Conservation (phyloP, 2,797 vertebrate species). For the Threskiornis aethiopicus region DNA sequence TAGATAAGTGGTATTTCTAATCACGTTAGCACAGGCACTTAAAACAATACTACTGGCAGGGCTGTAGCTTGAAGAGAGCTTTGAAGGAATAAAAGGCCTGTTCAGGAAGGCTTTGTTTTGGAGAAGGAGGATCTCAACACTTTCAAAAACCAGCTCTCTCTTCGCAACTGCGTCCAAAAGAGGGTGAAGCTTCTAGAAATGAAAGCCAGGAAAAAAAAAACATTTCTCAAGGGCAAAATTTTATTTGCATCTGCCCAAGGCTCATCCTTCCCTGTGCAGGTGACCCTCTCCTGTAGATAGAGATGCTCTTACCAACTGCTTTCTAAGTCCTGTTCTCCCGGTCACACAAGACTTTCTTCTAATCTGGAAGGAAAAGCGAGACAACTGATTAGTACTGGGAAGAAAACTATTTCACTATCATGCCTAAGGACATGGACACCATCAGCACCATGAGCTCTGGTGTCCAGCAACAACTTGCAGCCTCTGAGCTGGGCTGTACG, state of each 20-base stretch:
- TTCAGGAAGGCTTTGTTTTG: background rate
- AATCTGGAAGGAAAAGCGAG: background rate
- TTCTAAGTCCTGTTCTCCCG: background rate
- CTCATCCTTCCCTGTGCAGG: background rate
- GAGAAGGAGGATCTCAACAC: background rate
- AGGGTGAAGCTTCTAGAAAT: background rate
- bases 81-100: background rate
- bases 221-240: background rate
- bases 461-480: background rate
- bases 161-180: background rate
- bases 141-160: background rate
- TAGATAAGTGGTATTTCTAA: background rate
- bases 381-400: background rate
- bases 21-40: background rate
- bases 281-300: background rate
- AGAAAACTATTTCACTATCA: background rate
- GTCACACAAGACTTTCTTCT: background rate
- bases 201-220: background rate
- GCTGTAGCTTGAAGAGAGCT: background rate
- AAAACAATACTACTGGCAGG: background rate
- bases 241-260: background rate
- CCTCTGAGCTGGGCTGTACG: background rate
- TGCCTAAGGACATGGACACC: background rate
- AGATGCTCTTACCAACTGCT: background rate
- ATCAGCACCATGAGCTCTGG: background rate